Evolutionary conservation across 2,113 vertebrate genomes (phyloP).

Genomic region (Mola mola): DNA sequence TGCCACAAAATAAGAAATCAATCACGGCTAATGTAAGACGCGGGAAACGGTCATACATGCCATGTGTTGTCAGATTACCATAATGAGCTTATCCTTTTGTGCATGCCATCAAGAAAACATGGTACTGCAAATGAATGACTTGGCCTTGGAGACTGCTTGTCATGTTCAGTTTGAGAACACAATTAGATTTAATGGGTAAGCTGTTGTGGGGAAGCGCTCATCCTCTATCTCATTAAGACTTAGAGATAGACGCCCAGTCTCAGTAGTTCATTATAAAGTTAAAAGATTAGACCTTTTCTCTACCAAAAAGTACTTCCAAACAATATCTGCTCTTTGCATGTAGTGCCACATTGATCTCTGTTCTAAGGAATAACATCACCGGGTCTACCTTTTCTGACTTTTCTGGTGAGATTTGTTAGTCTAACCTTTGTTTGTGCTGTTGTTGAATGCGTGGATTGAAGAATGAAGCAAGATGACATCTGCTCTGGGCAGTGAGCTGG

Average conservation of each 20-base stretch:
- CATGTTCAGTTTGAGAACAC: conserved; percentile 27
- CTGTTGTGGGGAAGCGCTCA: conserved; percentile 18
- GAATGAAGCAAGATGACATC: conserved; percentile 53
- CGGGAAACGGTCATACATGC: conserved; percentile 17
- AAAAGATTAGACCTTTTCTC: conserved; percentile 9
- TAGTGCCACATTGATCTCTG: conserved; percentile 12
- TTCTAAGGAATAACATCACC: conserved; percentile 21
- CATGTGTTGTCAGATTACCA: conserved; percentile 44
- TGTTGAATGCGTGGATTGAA: conserved; percentile 36
- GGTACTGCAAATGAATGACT: conserved; percentile 16
- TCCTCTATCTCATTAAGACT: conserved; percentile 33
- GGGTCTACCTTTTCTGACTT: not conserved
- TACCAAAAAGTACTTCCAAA: not conserved
- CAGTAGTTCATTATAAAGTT: conserved; percentile 17
- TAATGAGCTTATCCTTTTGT: conserved; percentile 27
- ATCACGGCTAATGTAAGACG: conserved; percentile 15
- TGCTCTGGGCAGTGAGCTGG: conserved; percentile 24
- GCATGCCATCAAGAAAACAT: conserved; percentile 13
- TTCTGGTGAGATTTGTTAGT: conserved; percentile 18
- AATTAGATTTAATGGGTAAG: conserved; percentile 29
- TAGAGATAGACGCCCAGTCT: conserved; percentile 11
- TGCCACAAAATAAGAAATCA: conserved; percentile 3
- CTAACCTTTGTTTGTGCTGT: conserved; percentile 26
- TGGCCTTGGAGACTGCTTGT: conserved; percentile 2
- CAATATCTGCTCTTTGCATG: not conserved